Conservation (phyloP, 1,140 invertebrate genomes). For the Achroia grisella region DNA sequence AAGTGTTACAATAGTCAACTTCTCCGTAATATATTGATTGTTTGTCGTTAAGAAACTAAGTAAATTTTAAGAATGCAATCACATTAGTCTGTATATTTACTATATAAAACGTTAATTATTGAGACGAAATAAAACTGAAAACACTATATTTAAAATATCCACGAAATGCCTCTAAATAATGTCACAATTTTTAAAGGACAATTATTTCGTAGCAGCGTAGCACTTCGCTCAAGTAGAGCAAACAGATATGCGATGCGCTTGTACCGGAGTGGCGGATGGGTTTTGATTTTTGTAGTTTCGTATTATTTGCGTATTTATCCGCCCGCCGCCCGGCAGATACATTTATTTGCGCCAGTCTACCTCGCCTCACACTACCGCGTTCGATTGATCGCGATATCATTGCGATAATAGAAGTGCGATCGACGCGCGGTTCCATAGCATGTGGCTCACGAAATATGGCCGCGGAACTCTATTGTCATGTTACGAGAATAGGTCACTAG, state of each 20-base stretch:
- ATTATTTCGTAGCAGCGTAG: no score
- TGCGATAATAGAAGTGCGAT: constrained; percentile 66
- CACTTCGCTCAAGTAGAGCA: constrained; percentile 38
- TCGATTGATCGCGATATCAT: constrained; percentile 73
- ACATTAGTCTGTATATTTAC: no score
- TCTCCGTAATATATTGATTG: no score
- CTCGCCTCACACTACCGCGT: constrained; percentile 21
- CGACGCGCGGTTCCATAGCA: constrained; percentile 53
- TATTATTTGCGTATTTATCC: constrained; percentile 73
- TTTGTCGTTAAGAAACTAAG: no score
- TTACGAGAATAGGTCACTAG: constrained; percentile 13
- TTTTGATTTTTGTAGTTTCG: constrained; percentile 74
- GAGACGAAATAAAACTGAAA: no score
- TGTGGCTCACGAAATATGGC: constrained; percentile 49
- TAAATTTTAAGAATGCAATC: no score
- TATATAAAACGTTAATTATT: no score
- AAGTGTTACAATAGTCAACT: no score
- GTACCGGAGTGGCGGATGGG: constrained; percentile 67
- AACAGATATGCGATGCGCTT: constrained; percentile 13
- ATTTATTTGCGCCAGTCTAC: constrained; percentile 57
- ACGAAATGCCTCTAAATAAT: background rate
- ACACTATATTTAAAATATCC: no score
- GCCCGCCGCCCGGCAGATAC: constrained; percentile 66
- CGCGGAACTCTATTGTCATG: constrained; percentile 11
- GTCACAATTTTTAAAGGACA: no score